Base-by-base conservation (phyloP, 2,797 vertebrate genomes). In the Paratrypauchen microcephalus region DNA sequence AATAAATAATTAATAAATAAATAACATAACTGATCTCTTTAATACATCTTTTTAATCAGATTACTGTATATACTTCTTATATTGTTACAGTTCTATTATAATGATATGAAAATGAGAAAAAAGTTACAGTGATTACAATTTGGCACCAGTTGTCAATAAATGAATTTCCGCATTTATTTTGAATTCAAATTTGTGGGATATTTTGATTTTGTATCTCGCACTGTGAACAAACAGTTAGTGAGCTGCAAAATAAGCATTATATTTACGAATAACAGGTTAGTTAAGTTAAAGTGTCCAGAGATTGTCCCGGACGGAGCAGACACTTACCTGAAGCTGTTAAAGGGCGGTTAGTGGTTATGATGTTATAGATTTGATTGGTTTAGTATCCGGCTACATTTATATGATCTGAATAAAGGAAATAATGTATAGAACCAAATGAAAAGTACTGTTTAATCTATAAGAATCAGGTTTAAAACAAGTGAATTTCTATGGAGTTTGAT, bases 201-300 rank as follows among this genome's bases (percentile, higher is more conserved):
- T 36, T 36, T 36, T 2, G 8, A 52, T 64, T 24, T 26, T 48
- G 71, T 67, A 54, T 23, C 45, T 75, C 56, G n/a, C 70, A 67
- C 74, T 55, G 74, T 76, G 70, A 84, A 77, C 74, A 16, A 28
- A 11, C 4, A 3, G 68, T 81, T 79, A 76, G 84, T 72, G 60
- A 63, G 69, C 67, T 48, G 30, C 7, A 66, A 32, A 30, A 70
- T 64, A 70, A 66, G 59, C 59, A 80, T 83, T 73, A 85, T 32
- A 15, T 67, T 9, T n/a, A 26, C 55, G 24, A 28, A 52, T 23
- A 65, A 19, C 18, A 45, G 13, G 48, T 65, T 8, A 6, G 32
- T 26, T 2, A 50, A 73, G 56, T 72, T 1, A 48, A 67, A 26
- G 41, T 21, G 12, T 52, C 2, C 0, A 48, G 6, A 54, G 4